Evolutionary conservation across 2,113 vertebrate genomes (phyloP).

Genomic region (Periophthalmus modestus): DNA sequence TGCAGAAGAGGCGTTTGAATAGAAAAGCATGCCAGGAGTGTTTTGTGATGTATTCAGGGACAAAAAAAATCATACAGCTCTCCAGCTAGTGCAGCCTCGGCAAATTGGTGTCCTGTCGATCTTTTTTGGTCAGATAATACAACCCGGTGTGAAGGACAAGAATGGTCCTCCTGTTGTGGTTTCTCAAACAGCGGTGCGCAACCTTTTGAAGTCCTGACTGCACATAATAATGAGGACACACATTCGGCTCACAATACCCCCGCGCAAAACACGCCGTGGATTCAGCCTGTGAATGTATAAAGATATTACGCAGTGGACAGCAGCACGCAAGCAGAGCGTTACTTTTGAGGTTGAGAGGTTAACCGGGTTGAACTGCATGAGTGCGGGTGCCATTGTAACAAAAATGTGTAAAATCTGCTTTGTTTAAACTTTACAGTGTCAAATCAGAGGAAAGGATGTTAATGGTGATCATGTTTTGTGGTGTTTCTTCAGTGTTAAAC

Average conservation of each 20-base stretch:
- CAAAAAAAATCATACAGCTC: slow-evolving; percentile 24
- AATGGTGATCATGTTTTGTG: no score
- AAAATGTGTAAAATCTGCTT: background rate
- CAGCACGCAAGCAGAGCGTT: background rate
- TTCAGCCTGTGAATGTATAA: background rate
- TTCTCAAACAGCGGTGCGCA: background rate
- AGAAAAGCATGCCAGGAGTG: slow-evolving; percentile 26
- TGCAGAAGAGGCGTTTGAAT: slow-evolving; percentile 28
- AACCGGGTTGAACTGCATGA: background rate
- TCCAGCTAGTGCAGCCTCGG: slow-evolving; percentile 22
- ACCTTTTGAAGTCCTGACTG: slow-evolving; percentile 2
- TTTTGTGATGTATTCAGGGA: slow-evolving; percentile 32
- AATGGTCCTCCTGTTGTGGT: slow-evolving; percentile 10
- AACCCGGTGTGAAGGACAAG: slow-evolving; percentile 10
- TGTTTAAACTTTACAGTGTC: no score
- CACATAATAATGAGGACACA: background rate
- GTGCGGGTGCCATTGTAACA: background rate
- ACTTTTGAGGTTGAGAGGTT: background rate
- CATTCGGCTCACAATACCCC: background rate
- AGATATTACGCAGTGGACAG: background rate
- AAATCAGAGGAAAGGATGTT: no score
- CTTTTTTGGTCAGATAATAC: slow-evolving; percentile 42
- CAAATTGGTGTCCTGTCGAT: slow-evolving; percentile 36
- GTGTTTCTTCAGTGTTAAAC: no score
- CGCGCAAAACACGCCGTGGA: background rate